phyloP scores from a whole-genome alignment of 2,113 vertebrate genomes.

The Tachysurus vachellii region DNA sequence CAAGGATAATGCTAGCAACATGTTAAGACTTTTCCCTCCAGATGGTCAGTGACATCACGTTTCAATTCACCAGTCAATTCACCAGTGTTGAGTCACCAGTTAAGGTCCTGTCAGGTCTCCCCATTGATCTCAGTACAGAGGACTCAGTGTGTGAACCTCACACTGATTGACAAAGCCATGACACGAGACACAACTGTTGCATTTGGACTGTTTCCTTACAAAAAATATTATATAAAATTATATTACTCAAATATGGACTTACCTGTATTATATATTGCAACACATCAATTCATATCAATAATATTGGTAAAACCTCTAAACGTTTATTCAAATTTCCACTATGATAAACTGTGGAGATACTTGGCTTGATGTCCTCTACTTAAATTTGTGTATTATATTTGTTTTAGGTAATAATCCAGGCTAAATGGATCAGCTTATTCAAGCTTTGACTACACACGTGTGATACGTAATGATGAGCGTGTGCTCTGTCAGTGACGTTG shows the following conservation, averaged over 20 bases:
- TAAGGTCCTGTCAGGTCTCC: conserved; percentile 47
- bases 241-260: no score
- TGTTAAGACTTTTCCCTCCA: conserved; percentile 52
- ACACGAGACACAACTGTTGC: conserved; percentile 35
- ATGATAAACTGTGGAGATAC: neutral
- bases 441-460: neutral
- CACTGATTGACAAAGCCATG: conserved; percentile 40
- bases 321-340: no score
- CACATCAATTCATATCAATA: no score
- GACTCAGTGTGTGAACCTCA: conserved; percentile 59
- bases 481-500: conserved; percentile 38
- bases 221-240: no score
- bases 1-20: no score
- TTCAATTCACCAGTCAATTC: neutral
- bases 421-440: no score
- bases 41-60: conserved; percentile 56
- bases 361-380: neutral
- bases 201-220: neutral
- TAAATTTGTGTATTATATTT: no score
- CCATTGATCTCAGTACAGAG: conserved; percentile 50
- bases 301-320: no score
- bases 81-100: conserved; percentile 35
- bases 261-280: no score
- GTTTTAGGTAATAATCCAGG: no score
- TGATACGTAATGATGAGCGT: neutral